Percentiles rank a stretch among this genome's conserved stretches.
Conservation (phyloP, 1,140 invertebrate species). For the Bursaphelenchus mucronatus region DNA sequence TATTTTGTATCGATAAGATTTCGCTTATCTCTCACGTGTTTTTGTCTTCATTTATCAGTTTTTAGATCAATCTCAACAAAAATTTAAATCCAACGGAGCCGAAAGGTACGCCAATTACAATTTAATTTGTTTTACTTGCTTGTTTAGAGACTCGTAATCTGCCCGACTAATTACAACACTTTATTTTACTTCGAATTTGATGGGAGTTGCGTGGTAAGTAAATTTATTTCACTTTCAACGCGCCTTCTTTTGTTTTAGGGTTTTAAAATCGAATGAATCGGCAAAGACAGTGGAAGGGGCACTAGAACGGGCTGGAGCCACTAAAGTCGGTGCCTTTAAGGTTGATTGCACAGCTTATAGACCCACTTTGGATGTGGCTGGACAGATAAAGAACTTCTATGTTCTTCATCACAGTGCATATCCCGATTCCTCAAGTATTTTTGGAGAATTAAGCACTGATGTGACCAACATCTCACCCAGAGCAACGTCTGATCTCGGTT, state of each 20-base stretch:
- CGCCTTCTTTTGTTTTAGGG: constrained; percentile 32
- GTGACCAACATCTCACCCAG: constrained; percentile 16
- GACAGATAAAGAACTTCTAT: constrained; percentile 38
- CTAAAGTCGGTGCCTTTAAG: constrained; percentile 29
- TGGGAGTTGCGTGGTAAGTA: constrained; percentile 38
- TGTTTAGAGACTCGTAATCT: no score
- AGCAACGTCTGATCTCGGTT: constrained; percentile 40
- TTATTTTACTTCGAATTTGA: constrained; percentile 8
- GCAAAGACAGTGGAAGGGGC: constrained; percentile 29
- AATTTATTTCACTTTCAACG: constrained; percentile 1
- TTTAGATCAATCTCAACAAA: neutral
- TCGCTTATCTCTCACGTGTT: neutral
- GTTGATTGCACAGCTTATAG: constrained; percentile 31
- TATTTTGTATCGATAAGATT: no score
- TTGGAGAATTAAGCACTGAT: constrained; percentile 2
- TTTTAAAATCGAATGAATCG: constrained; percentile 31
- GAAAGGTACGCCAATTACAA: no score
- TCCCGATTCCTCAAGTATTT: constrained; percentile 39
- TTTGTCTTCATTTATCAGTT: constrained; percentile 1
- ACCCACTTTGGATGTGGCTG: neutral
- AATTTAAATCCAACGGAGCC: no score
- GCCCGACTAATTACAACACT: no score
- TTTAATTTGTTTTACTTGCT: no score
- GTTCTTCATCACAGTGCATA: constrained; percentile 40
- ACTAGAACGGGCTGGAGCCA: constrained; percentile 36